Percentiles rank a stretch among this genome's conserved stretches.
Evolutionary conservation across 1,140 invertebrate species (phyloP).

Genomic region (Hycleus cichorii): DNA sequence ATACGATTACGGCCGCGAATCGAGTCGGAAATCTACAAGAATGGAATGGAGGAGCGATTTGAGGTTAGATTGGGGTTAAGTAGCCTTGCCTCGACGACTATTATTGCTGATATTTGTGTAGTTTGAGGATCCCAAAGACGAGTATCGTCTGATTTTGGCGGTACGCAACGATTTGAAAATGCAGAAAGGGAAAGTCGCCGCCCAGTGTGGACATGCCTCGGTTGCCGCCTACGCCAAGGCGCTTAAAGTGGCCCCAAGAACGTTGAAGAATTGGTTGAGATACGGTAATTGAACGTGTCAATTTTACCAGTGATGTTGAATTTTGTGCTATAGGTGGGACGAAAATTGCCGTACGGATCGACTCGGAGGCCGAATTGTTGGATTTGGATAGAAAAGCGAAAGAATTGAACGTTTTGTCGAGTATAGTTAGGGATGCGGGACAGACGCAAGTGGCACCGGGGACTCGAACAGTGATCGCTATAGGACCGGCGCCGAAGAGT

Average conservation of each 20-base stretch:
- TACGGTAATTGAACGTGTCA: conserved; percentile 44
- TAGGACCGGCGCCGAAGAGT: conserved; percentile 75
- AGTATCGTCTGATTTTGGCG: conserved; percentile 78
- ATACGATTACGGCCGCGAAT: conserved; percentile 18
- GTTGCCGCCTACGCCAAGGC: conserved; percentile 69
- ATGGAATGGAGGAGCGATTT: conserved; percentile 35
- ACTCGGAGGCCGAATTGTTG: conserved; percentile 58
- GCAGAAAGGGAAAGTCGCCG: conserved; percentile 90
- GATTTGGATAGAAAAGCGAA: conserved; percentile 61
- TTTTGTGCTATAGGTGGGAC: conserved; percentile 32
- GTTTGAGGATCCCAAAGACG: conserved; percentile 39
- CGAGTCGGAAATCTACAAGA: conserved; percentile 21
- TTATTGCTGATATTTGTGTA: conserved; percentile 16
- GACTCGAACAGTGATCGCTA: conserved; percentile 77
- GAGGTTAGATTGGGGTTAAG: conserved; percentile 27
- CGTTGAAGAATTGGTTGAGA: conserved; percentile 66
- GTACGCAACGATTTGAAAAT: conserved; percentile 87
- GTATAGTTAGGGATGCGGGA: conserved; percentile 79
- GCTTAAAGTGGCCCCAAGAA: conserved; percentile 50
- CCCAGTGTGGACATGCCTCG: conserved; percentile 88
- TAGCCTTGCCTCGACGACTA: neutral
- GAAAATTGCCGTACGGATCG: conserved; percentile 48
- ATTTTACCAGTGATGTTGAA: neutral
- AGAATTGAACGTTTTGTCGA: conserved; percentile 58
- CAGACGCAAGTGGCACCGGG: conserved; percentile 78